A percentile compares a stretch with the other conserved stretches of the same genome.
Conservation (phyloP, 2,888 invertebrate species). For the Linyphia triangularis region DNA sequence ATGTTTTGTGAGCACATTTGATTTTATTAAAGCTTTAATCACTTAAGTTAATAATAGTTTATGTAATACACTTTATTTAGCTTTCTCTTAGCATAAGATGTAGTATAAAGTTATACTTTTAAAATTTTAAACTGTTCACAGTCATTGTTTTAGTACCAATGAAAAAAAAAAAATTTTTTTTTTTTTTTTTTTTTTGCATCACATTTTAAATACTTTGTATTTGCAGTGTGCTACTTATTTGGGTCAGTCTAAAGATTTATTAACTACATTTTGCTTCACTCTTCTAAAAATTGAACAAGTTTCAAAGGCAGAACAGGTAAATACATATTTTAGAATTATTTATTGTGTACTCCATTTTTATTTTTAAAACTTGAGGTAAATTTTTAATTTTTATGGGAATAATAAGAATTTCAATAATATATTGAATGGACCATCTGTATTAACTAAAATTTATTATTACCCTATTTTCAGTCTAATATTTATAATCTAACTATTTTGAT, state of each 20-base stretch:
- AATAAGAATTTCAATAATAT: neutral
- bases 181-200: too few relatives aligned
- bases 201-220: neutral
- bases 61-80: too few relatives aligned
- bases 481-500: neutral
- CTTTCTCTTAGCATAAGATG: too few relatives aligned
- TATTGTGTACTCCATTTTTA: neutral
- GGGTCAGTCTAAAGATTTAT: constrained; percentile 41
- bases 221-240: constrained; percentile 55
- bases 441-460: neutral
- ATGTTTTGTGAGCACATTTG: too few relatives aligned
- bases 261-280: constrained; percentile 36
- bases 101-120: neutral
- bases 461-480: too few relatives aligned
- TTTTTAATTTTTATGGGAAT: neutral
- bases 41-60: too few relatives aligned
- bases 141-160: too few relatives aligned
- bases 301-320: constrained; percentile 65
- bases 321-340: neutral
- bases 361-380: neutral
- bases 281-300: constrained; percentile 56
- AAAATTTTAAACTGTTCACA: too few relatives aligned
- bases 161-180: too few relatives aligned
- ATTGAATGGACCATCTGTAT: neutral
- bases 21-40: too few relatives aligned